Percentiles rank a stretch among this genome's conserved stretches.
These are phyloP conservation scores for Heliangelus exortis DNA, from an alignment of 2,797 vertebrate genomes.

Conservation along the genomic window DNA sequence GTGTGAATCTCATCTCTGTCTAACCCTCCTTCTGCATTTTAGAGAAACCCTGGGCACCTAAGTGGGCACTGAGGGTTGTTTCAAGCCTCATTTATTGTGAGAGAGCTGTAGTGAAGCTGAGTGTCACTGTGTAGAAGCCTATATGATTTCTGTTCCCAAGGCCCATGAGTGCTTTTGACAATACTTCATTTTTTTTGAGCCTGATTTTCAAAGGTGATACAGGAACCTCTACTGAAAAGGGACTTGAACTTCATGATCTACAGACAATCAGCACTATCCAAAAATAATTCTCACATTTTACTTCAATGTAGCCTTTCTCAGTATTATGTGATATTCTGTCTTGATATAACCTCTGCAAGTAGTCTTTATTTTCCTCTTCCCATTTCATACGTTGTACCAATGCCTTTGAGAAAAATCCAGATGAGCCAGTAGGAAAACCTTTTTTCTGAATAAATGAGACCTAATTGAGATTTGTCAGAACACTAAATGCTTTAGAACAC, in stretches of 20 bases:
- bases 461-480: not conserved
- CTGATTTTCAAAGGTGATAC: conserved; percentile 17
- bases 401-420: not conserved
- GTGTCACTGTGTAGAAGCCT: not conserved
- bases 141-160: not conserved
- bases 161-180: not conserved
- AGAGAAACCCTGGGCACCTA: not conserved
- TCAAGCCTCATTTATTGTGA: not conserved
- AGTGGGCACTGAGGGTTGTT: not conserved
- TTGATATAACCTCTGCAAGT: not conserved
- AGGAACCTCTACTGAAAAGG: not conserved
- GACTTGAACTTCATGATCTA: conserved; percentile 1
- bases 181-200: not conserved
- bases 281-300: conserved; percentile 18
- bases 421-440: not conserved
- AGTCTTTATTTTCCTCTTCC: conserved; percentile 14
- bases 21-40: not conserved
- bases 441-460: not conserved
- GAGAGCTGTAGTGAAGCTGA: not conserved
- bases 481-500: not conserved
- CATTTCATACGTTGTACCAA: not conserved
- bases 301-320: not conserved
- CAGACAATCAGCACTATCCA: not conserved
- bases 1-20: not conserved
- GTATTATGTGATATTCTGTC: not conserved